These are phyloP conservation scores for Dynastes grantii DNA, from an alignment of 2,888 invertebrate genomes.

Conservation along the genomic window DNA sequence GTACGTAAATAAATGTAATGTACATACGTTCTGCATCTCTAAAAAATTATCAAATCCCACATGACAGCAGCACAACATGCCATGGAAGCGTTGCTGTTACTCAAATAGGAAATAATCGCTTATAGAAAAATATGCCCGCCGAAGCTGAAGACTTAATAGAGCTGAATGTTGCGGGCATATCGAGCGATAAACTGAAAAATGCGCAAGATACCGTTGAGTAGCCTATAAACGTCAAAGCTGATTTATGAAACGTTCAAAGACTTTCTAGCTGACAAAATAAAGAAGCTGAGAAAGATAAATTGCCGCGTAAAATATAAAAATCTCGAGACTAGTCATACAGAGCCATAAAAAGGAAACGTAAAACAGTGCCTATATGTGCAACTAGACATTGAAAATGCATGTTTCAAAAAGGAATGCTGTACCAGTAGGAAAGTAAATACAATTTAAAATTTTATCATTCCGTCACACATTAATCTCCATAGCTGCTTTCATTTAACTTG, in stretches of 20 bases:
- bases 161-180: slow-evolving; percentile 6
- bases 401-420: background rate
- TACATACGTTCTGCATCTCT: no score
- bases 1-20: no score
- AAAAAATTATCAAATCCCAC: no score
- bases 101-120: no score
- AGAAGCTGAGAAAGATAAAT: slow-evolving; percentile 18
- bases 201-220: slow-evolving; percentile 17
- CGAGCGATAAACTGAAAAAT: slow-evolving; percentile 10
- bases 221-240: slow-evolving; percentile 43
- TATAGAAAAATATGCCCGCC: no score
- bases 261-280: slow-evolving; percentile 33
- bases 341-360: background rate
- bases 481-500: no score
- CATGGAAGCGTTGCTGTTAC: no score
- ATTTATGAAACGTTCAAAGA: slow-evolving; percentile 32
- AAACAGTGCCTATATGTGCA: background rate
- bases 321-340: background rate
- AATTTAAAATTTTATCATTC: background rate
- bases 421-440: background rate
- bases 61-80: no score
- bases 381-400: background rate
- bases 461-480: no score
- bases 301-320: background rate
- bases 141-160: background rate